Base-by-base conservation (phyloP, 37 sponge, comb jelly and placozoan genomes). In the Theonella swinhoei region DNA sequence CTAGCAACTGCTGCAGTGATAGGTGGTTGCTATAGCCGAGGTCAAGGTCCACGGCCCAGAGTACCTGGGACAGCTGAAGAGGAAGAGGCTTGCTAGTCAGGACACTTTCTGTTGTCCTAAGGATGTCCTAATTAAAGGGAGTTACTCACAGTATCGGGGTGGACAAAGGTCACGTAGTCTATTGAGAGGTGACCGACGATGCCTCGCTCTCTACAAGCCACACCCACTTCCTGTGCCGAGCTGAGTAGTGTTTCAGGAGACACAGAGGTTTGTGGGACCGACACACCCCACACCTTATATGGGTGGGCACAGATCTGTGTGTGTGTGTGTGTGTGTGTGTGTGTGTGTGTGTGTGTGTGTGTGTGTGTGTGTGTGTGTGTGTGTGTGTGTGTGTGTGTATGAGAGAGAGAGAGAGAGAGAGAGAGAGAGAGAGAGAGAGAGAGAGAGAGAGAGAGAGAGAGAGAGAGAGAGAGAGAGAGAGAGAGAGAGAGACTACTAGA, bases 11-110 rank as follows among this genome's bases (percentile, higher is more conserved):
- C 23, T 54, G 36, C 87, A 97, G 83, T 20, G 82, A 81, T 80
- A 91, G 75, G 26, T 69, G 72, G 87, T 92, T 85, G 42, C 91
- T 92, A 67, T 86, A 83, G 24, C 90, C 85, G 20, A 97, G 68
- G 74, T 94, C 91, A 20, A 97, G 83, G 68, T 94, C 97, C 54
- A 92, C 89, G 35, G 87, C 92, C 94, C 96, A 93, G 59, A 96
- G 39, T 34, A 74, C 80, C 62, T 98, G 96, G 1, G 74, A 60
- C 77, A 91, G 37, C 95, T 96, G 65, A 23, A 80, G 14, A 47
- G n/a, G n/a, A 47, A 17, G 54, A 14, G 14, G 14, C 54, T 47
- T 14, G 7, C 54, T 47, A 47, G 14, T 47, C 54, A 47, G 54
- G 54, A 47, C 54, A 47, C 54, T 14, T n/a, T n/a, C n/a, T n/a